These are phyloP conservation scores for Lanius ludovicianus DNA, from an alignment of 2,113 vertebrate genomes.

Conservation along the genomic window DNA sequence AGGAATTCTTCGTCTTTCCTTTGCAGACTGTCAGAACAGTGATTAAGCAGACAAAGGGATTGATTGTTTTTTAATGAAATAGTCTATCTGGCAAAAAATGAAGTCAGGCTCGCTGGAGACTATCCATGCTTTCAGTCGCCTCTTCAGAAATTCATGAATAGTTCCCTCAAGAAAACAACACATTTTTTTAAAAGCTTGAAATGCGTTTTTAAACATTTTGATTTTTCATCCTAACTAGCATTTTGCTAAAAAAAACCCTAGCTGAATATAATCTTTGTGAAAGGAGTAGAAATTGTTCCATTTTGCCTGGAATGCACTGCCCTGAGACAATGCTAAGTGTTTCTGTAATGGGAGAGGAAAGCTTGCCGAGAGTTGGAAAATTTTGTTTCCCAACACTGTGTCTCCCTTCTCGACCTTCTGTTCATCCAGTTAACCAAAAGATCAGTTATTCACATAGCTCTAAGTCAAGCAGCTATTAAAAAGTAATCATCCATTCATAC, in stretches of 20 bases:
- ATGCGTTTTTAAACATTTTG: slow-evolving; percentile 48
- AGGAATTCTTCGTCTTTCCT: slow-evolving; percentile 48
- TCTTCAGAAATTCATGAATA: slow-evolving; percentile 64
- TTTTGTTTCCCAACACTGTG: not conserved
- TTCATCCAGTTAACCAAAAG: slow-evolving; percentile 5
- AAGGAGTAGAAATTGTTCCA: not conserved
- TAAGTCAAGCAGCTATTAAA: not conserved
- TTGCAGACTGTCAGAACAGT: slow-evolving; percentile 58
- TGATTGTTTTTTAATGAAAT: slow-evolving; percentile 70
- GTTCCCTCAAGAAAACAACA: slow-evolving; percentile 53
- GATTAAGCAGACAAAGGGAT: slow-evolving; percentile 68
- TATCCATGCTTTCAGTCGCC: slow-evolving; percentile 35
- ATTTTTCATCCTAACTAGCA: slow-evolving; percentile 42
- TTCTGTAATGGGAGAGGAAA: not conserved
- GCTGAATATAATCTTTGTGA: slow-evolving; percentile 23
- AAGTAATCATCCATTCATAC: slow-evolving; percentile 3
- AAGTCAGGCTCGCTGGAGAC: slow-evolving; percentile 32
- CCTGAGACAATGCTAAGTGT: not conserved
- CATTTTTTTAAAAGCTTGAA: slow-evolving; percentile 37
- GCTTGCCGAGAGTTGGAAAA: not conserved
- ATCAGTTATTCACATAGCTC: not conserved
- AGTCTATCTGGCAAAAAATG: slow-evolving; percentile 62
- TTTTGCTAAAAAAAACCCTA: slow-evolving; percentile 31
- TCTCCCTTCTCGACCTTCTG: not conserved
- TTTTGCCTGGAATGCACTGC: not conserved